Conservation (phyloP, 2,113 vertebrate species). For the Ceyx melanurus region DNA sequence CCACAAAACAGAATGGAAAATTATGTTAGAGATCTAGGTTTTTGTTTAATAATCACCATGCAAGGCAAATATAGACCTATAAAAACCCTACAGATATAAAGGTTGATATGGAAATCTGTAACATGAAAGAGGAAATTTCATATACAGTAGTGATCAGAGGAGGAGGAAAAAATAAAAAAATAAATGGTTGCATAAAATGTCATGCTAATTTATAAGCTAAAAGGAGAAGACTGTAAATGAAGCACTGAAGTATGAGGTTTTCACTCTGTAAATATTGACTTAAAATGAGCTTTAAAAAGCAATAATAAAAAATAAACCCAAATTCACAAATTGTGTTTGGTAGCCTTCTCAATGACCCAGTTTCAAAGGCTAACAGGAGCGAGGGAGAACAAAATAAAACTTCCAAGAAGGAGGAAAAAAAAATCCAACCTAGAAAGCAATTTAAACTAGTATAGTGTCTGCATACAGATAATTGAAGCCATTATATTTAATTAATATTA, state of each 20-base stretch:
- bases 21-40: not conserved
- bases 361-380: conserved; percentile 20
- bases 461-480: conserved; percentile 47
- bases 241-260: not conserved
- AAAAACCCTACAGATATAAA: not conserved
- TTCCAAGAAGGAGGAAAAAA: not conserved
- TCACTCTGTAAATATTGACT: conserved; percentile 1
- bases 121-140: not conserved
- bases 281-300: not conserved
- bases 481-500: conserved; percentile 54
- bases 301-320: not conserved
- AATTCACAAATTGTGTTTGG: not conserved
- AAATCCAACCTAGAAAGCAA: not conserved
- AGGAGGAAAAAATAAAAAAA: not conserved
- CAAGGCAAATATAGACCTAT: not conserved
- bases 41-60: not conserved
- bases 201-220: not conserved
- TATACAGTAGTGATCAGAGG: not conserved
- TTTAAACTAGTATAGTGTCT: conserved; percentile 5
- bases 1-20: not conserved
- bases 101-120: not conserved
- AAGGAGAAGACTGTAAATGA: not conserved
- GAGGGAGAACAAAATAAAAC: not conserved
- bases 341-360: not conserved
- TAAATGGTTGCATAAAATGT: not conserved